Evolutionary conservation across 1,140 invertebrate species (phyloP), one percentile per base, ranked within the genome.

Genomic region (Battus philenor): DNA sequence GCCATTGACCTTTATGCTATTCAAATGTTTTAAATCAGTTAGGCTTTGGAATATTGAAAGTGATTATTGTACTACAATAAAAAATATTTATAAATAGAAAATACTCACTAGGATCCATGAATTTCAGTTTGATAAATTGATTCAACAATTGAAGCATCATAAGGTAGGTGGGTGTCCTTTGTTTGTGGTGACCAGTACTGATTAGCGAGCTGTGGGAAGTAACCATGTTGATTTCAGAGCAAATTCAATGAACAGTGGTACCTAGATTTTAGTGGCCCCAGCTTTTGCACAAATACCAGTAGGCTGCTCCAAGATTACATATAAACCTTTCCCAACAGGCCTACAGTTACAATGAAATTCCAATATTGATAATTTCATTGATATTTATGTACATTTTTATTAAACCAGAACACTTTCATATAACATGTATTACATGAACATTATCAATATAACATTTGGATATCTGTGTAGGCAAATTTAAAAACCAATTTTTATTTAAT

Each of bases 171-270:
- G 5, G 90, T 86, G 6, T 89, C 87, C 38, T 88, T 84, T 0
- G 93, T 92, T 64, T 95, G 90, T 1, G 94, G 94, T 1, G 94
- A 92, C 96, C 96, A 97, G 73, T 96, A 96, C 72, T 95, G 90
- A 56, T 92, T 92, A 3, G 95, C 94, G 47, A 96, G 86, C 94
- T 96, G 68, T 57, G 86, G 84, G 49, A 57, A 54, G 61, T 50
- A 65, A 70, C 76, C 73, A 83, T 78, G 62, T 63, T 66, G 73
- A 82, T 70, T 75, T 73, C 10, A 36, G 17, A 32, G 38, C 34
- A 38, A 82, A 81, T 66, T 83, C 79, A 75, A 68, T 76, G 66
- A 59, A 68, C 67, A 62, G 31, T 62, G 78, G 69, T 70, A 62
- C 48, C 70, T 82, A 83, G 77, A 82, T 82, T 82, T 75, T 6